Percentiles rank a stretch among this genome's conserved stretches.
phyloP scores from a whole-genome alignment of 1,140 invertebrate genomes.

The Aphaenogaster rudis region DNA sequence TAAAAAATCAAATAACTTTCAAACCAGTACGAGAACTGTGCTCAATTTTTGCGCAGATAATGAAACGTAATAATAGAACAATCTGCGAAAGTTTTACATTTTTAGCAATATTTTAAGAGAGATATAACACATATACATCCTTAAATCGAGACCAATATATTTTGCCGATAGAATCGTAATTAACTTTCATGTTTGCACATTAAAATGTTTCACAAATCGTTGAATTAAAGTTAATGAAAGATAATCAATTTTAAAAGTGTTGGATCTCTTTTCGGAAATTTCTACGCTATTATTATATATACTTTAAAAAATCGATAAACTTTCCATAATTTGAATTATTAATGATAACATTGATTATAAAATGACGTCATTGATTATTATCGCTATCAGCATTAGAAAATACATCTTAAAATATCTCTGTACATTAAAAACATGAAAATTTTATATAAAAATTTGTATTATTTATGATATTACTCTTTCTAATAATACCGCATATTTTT shows the following conservation, averaged over 20 bases:
- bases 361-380: neutral
- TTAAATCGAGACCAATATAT: conserved; percentile 5
- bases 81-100: too few relatives aligned
- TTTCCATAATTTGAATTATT: neutral
- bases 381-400: neutral
- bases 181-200: neutral
- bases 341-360: conserved; percentile 3
- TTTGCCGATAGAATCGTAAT: neutral
- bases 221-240: conserved; percentile 1
- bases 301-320: neutral
- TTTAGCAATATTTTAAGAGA: too few relatives aligned
- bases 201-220: neutral
- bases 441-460: neutral
- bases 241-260: neutral
- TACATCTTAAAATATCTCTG: neutral
- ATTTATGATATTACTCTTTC: neutral
- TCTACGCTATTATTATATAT: neutral
- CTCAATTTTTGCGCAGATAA: too few relatives aligned
- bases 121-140: too few relatives aligned
- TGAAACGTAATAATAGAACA: too few relatives aligned
- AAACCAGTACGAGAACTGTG: too few relatives aligned
- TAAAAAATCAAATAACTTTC: too few relatives aligned
- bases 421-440: neutral
- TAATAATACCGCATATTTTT: neutral
- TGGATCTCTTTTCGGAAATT: neutral